A percentile compares a stretch with the other conserved stretches of the same genome.
These are phyloP conservation scores for Clarias pachynema DNA, from an alignment of 2,797 vertebrate species.

Conservation along the genomic window DNA sequence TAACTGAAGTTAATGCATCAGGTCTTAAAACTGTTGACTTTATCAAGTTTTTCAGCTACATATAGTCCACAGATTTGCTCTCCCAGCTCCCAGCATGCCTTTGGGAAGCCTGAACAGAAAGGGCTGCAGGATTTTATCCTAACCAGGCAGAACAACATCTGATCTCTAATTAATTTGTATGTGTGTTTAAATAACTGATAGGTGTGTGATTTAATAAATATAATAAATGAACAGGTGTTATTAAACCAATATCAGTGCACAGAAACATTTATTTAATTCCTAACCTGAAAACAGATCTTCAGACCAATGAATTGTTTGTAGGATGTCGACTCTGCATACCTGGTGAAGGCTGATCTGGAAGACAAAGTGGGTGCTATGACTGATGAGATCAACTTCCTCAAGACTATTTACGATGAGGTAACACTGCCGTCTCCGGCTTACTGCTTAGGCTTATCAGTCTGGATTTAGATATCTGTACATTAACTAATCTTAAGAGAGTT, in stretches of 20 bases:
- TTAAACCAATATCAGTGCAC: not conserved
- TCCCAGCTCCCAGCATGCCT: not conserved
- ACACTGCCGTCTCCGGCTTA: not conserved
- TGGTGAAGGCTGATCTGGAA: conserved; percentile 89
- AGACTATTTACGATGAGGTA: conserved; percentile 86
- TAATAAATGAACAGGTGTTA: not conserved
- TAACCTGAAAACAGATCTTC: not conserved
- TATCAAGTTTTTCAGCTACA: not conserved
- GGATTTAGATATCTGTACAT: not conserved
- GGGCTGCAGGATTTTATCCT: not conserved
- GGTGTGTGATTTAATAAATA: not conserved
- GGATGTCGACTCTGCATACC: conserved; percentile 89
- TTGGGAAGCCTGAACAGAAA: not conserved
- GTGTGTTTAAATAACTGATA: not conserved
- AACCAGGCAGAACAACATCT: not conserved
- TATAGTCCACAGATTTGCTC: not conserved
- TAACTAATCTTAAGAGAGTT: not conserved
- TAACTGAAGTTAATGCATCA: not conserved
- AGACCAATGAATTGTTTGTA: conserved; percentile 58
- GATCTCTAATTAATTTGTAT: not conserved
- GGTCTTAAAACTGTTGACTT: not conserved
- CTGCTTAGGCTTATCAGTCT: not conserved
- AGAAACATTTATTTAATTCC: not conserved
- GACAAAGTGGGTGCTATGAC: conserved; percentile 85
- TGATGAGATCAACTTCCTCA: conserved; percentile 88